Conservation (phyloP, 2,888 invertebrate genomes). For the Stegophylla sp. region DNA sequence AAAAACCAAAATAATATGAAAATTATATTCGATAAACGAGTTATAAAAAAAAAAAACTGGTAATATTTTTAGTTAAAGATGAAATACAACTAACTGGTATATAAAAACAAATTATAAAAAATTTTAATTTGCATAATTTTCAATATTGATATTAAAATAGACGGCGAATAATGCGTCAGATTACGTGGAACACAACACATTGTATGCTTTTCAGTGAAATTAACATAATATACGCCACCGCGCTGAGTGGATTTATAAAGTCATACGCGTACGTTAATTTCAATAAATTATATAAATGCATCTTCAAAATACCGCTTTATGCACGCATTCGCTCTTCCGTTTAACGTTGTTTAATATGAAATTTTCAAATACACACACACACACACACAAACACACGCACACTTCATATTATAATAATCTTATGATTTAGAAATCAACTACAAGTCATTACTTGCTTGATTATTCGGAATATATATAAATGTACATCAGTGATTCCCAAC, state of each 20-base stretch:
- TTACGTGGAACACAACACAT: not conserved
- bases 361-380: not conserved
- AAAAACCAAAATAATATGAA: not conserved
- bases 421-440: not conserved
- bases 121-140: not conserved
- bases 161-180: conserved; percentile 19
- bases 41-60: conserved; percentile 1
- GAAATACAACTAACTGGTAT: not conserved
- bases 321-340: not conserved
- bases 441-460: not conserved
- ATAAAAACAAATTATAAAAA: conserved; percentile 3
- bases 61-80: not conserved
- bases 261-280: not conserved
- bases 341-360: not conserved
- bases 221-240: too few relatives aligned
- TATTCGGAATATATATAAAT: not conserved
- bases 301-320: too few relatives aligned
- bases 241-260: not conserved
- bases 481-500: too few relatives aligned
- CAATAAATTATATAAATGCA: not conserved
- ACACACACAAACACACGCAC: too few relatives aligned
- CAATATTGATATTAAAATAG: conserved; percentile 17
- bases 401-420: not conserved
- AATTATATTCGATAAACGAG: not conserved
- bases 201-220: conserved; percentile 4